These are phyloP conservation scores for Himalopsyche tibetana DNA, from an alignment of 2,888 invertebrate species.

Conservation along the genomic window DNA sequence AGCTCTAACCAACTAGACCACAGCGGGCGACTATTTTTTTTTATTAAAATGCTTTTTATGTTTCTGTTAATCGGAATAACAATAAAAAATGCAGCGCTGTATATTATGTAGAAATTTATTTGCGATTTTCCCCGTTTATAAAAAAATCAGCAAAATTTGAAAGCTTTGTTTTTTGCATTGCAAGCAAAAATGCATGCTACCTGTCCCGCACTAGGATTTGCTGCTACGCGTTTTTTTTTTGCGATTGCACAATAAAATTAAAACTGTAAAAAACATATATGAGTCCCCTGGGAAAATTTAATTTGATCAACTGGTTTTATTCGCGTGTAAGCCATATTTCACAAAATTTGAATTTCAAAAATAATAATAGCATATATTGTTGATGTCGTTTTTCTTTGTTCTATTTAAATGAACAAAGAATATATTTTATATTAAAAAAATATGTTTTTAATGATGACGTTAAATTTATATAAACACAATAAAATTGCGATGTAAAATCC, in stretches of 20 bases:
- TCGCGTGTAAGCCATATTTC: not conserved
- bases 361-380: too few relatives aligned
- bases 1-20: too few relatives aligned
- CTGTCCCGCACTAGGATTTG: not conserved
- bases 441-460: too few relatives aligned
- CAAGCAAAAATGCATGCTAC: not conserved
- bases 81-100: too few relatives aligned
- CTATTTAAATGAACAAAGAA: not conserved
- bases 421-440: too few relatives aligned
- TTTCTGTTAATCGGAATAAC: too few relatives aligned
- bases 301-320: not conserved
- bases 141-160: not conserved
- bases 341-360: not conserved
- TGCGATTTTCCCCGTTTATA: not conserved
- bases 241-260: not conserved
- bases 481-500: too few relatives aligned
- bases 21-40: too few relatives aligned
- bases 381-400: too few relatives aligned
- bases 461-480: too few relatives aligned
- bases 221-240: not conserved
- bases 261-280: slow-evolving; percentile 4
- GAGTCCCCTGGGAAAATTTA: not conserved
- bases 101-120: not conserved
- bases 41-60: too few relatives aligned
- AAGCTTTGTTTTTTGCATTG: not conserved